phyloP scores from a whole-genome alignment of 2,113 vertebrate species.

The Dipodomys ordii region DNA sequence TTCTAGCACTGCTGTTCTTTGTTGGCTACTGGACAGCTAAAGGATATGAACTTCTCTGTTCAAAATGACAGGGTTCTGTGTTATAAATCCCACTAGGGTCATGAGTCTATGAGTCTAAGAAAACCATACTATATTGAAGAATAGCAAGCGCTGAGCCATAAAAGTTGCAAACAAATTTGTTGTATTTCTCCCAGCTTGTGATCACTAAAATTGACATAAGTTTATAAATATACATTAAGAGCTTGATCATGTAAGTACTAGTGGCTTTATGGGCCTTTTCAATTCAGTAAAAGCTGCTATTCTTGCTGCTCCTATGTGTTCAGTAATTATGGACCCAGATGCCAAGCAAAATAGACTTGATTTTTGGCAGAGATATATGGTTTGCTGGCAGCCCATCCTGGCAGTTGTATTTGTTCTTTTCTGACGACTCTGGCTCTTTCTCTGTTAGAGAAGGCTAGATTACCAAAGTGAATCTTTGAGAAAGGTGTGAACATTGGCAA shows the following conservation, averaged over 20 bases:
- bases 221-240: conserved; percentile 52
- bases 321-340: conserved; percentile 39
- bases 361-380: conserved; percentile 31
- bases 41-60: conserved; percentile 48
- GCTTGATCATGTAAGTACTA: conserved; percentile 51
- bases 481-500: conserved; percentile 40
- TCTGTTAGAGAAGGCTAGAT: conserved; percentile 30
- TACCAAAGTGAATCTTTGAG: conserved; percentile 8
- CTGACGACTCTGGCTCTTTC: conserved; percentile 51
- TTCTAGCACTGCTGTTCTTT: conserved; percentile 5
- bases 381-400: background rate
- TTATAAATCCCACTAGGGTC: background rate
- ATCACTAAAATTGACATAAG: conserved; percentile 62
- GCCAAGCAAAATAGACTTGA: conserved; percentile 53
- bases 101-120: conserved; percentile 44
- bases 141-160: conserved; percentile 11
- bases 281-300: conserved; percentile 23
- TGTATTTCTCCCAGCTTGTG: conserved; percentile 30
- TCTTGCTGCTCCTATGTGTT: conserved; percentile 44
- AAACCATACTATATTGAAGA: conserved; percentile 39
- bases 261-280: conserved; percentile 35
- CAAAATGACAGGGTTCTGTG: conserved; percentile 55
- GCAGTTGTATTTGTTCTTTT: conserved; percentile 30
- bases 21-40: conserved; percentile 18
- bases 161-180: conserved; percentile 55